Conservation (phyloP, 2,888 invertebrate genomes). For the Lasioglossum leucozonium region DNA sequence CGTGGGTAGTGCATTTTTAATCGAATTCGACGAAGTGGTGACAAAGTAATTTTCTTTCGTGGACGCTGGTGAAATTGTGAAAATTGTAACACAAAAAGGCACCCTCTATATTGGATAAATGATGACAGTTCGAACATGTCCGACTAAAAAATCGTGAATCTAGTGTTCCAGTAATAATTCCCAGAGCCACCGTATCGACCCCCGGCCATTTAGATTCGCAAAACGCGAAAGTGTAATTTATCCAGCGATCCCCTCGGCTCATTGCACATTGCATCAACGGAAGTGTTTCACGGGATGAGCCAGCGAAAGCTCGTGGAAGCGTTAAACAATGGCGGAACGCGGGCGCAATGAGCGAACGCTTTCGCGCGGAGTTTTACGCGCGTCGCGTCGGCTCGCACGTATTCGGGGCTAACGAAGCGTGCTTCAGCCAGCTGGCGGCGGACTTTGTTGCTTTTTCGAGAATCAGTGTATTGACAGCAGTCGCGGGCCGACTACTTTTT, state of each 20-base stretch:
- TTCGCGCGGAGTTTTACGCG: neutral
- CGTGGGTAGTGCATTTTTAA: too few species aligned
- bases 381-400: neutral
- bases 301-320: neutral
- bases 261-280: neutral
- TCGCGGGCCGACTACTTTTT: neutral
- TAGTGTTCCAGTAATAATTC: neutral
- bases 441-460: slow-evolving; percentile 14
- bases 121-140: neutral
- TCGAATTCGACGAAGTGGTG: too few species aligned
- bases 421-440: neutral
- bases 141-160: neutral
- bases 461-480: neutral
- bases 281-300: neutral
- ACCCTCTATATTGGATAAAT: too few species aligned
- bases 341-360: slow-evolving; percentile 1
- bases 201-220: neutral
- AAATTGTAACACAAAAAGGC: too few species aligned
- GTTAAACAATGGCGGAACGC: slow-evolving; percentile 2
- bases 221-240: neutral
- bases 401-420: slow-evolving; percentile 42
- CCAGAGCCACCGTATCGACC: neutral
- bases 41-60: too few species aligned
- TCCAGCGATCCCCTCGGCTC: neutral
- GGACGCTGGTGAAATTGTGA: too few species aligned